Base-by-base conservation (phyloP, 2,888 invertebrate genomes). In the Eledone cirrhosa region DNA sequence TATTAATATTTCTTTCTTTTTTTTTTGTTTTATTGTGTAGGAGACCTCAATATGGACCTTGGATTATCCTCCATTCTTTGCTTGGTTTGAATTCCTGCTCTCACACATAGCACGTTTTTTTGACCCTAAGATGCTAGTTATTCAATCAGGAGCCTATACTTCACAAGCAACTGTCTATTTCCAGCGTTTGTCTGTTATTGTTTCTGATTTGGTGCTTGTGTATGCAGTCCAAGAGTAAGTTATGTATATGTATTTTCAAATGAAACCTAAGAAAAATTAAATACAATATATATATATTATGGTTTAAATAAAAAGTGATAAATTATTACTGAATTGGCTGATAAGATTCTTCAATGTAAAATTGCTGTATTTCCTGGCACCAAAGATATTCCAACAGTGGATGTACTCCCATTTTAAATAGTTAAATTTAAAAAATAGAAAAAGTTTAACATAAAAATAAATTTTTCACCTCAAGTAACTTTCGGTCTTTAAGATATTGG, bases 31-130 rank as follows among this genome's bases (percentile, higher is more conserved):
- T 79, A 41, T 53, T 19, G 82, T 83, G 59, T 83, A 90, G 89
- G 83, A 84, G 8, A 95, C 95, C 4, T 99, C 99, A 77, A 94
- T 96, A 93, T 99, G 99, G 99, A 99, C 99, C 0, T 91, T 99
- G 81, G 99, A 99, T 91, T 99, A 99, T 92, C 99, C 99, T 41
- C 99, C 99, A 0, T 93, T 99, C 53, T 99, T 99, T 92, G 98
- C 98, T 0, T 98, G 96, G 94, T 95, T 99, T 89, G 98, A 99
- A 91, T 97, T 93, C 92, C 86, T 93, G 2, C 91, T 98, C n/a
- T 95, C 98, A 8, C 93, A 94, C 83, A 72, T 89, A 72, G 98
- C 96, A 0, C 91, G 92, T 81, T 93, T 92, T 83, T 94, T 97
- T 88, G 98, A 99, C 91, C 92, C 94, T 0, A 92, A 94, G 83